phyloP scores from a whole-genome alignment of 2,113 vertebrate species.

The Cyanoliseus patagonus region DNA sequence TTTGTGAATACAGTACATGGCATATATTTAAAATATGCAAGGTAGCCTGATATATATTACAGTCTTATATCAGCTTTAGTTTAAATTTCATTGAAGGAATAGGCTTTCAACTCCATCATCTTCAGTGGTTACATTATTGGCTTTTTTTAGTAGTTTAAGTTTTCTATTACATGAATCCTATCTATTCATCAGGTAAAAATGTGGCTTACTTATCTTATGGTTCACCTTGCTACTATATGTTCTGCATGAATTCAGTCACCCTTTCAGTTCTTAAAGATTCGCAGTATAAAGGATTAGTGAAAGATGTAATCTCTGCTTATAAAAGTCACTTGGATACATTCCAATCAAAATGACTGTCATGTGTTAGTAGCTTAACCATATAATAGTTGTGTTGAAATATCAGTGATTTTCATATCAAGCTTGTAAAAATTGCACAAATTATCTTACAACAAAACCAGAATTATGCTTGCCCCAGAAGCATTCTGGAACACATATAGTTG shows the following conservation, averaged over 20 bases:
- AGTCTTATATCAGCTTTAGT: not conserved
- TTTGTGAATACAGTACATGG: not conserved
- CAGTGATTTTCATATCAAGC: not conserved
- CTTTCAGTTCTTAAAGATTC: slow-evolving; percentile 24
- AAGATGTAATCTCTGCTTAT: not conserved
- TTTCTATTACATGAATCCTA: slow-evolving; percentile 29
- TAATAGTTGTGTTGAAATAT: not conserved
- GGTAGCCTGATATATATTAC: not conserved
- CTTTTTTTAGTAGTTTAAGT: slow-evolving; percentile 27
- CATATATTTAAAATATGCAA: not conserved
- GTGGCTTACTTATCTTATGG: not conserved
- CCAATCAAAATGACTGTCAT: slow-evolving; percentile 1
- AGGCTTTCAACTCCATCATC: slow-evolving; percentile 20
- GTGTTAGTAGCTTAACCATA: not conserved
- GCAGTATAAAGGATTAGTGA: slow-evolving; percentile 11
- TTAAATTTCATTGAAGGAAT: slow-evolving; percentile 21
- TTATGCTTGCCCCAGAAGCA: not conserved
- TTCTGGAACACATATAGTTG: not conserved
- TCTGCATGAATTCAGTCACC: slow-evolving; percentile 21
- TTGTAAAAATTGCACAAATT: not conserved
- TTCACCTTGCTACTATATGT: not conserved
- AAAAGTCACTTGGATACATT: not conserved
- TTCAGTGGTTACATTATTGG: slow-evolving; percentile 23
- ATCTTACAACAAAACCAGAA: not conserved
- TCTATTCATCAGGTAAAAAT: slow-evolving; percentile 48